phyloP scores from a whole-genome alignment of 2,113 vertebrate species.

The Forbesichthys papilliferus region DNA sequence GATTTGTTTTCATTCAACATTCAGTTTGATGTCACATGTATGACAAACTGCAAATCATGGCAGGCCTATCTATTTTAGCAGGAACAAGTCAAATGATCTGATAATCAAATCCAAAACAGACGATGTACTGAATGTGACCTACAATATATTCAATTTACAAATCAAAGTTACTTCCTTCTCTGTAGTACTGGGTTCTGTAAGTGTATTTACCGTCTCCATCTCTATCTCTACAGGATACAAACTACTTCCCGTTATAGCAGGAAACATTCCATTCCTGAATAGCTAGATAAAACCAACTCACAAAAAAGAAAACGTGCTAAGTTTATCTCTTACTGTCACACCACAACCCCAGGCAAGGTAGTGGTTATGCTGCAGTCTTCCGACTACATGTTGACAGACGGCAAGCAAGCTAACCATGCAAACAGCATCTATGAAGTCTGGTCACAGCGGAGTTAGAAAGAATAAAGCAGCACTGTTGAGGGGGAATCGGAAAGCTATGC shows the following conservation, averaged over 20 bases:
- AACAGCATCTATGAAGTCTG: not conserved
- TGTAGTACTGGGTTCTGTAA: too few relatives aligned
- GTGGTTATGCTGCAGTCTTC: not conserved
- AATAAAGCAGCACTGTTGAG: not conserved
- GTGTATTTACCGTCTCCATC: too few relatives aligned
- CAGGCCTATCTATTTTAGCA: too few relatives aligned
- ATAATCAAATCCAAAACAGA: not conserved
- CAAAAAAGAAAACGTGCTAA: too few relatives aligned
- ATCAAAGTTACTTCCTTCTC: too few relatives aligned
- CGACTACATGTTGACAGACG: not conserved
- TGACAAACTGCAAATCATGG: too few relatives aligned
- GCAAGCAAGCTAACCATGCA: too few relatives aligned
- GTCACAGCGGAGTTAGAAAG: not conserved
- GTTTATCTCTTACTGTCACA: too few relatives aligned
- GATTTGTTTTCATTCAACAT: not conserved
- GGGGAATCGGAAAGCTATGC: constrained; percentile 8
- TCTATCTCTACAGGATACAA: not conserved
- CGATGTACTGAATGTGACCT: not conserved
- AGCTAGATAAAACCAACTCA: not conserved
- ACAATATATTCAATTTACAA: not conserved
- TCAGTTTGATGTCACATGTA: too few relatives aligned
- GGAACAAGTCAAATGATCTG: not conserved
- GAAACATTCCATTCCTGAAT: constrained; percentile 2
- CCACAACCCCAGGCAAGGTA: not conserved
- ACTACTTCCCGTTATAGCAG: constrained; percentile 11